Evolutionary conservation across 2,888 invertebrate genomes (phyloP).

Genomic region (Melieria picta): DNA sequence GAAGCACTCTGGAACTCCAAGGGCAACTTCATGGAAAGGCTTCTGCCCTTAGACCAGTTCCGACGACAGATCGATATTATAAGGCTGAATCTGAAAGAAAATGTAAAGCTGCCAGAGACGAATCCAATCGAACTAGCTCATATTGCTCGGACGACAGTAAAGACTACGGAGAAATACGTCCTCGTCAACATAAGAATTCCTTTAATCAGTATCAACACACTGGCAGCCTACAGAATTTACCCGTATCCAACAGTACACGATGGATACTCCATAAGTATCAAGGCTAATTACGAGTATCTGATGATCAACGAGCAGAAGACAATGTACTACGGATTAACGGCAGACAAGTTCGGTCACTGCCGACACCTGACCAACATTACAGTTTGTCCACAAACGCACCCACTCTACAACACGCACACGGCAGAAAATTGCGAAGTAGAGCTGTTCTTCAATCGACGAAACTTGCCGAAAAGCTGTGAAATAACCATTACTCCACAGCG

Average conservation of each 20-base stretch:
- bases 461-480: not conserved
- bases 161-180: slow-evolving; percentile 9
- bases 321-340: not conserved
- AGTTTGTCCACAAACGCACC: slow-evolving; percentile 14
- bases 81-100: not conserved
- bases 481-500: slow-evolving; percentile 6
- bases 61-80: slow-evolving; percentile 14
- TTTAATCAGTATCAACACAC: slow-evolving; percentile 2
- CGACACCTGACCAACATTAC: slow-evolving; percentile 1
- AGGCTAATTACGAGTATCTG: not conserved
- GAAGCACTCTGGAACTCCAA: slow-evolving; percentile 11
- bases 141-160: not conserved
- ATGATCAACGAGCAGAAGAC: slow-evolving; percentile 11
- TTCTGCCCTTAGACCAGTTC: slow-evolving; percentile 13
- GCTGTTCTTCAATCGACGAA: not conserved
- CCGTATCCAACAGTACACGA: slow-evolving; percentile 20
- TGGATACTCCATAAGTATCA: slow-evolving; percentile 4
- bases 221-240: slow-evolving; percentile 12
- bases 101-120: slow-evolving; percentile 9
- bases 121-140: slow-evolving; percentile 18
- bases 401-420: not conserved
- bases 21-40: slow-evolving; percentile 10
- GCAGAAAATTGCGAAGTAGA: slow-evolving; percentile 1
- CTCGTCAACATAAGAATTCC: slow-evolving; percentile 23
- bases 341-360: slow-evolving; percentile 12